Base-by-base conservation (phyloP, 1,140 invertebrate species). In the Potamilus streckersoni region DNA sequence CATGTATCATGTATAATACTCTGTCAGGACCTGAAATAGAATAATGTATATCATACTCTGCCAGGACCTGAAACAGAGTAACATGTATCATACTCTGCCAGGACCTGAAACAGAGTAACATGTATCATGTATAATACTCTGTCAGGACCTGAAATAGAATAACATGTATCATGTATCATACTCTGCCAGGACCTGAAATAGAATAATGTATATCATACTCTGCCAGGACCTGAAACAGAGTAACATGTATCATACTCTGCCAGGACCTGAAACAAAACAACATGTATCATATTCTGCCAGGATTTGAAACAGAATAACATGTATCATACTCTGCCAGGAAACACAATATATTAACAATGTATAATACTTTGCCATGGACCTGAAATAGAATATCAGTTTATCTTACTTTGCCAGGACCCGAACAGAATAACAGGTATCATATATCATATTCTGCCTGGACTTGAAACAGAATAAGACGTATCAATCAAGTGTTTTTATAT, bases 401-500 rank as follows among this genome's bases (percentile, higher is more conserved):
- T n/a, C n/a, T n/a, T n/a, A n/a, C 67, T 89, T 85, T 14, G 96
- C 95, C 84, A 99, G 90, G 71, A 90, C 87, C 94, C 94, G 86
- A n/a, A 73, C n/a, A n/a, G n/a, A n/a, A n/a, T n/a, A n/a, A n/a
- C n/a, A n/a, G n/a, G n/a, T n/a, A n/a, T n/a, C n/a, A 27, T 27
- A 2, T 27, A 27, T 27, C 97, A 83, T 94, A 93, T 67, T 89
- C 85, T 14, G 96, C 95, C 84, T 98, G 90, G 71, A 90, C 87
- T 94, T 95, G 38, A 49, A 31, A 31, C 27, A 31, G 11, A 49
- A 49, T 49, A 6, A 8, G 4, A 49, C 6, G 38, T 8, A 49
- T 49, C 38, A 49, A 49, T 0, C 38, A 49, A 49, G 38, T 11
- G 11, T 49, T 49, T 5, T 49, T 49, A 49, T 49, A 49, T 49